phyloP scores from a whole-genome alignment of 2,888 invertebrate genomes.

The Molanna angustata region DNA sequence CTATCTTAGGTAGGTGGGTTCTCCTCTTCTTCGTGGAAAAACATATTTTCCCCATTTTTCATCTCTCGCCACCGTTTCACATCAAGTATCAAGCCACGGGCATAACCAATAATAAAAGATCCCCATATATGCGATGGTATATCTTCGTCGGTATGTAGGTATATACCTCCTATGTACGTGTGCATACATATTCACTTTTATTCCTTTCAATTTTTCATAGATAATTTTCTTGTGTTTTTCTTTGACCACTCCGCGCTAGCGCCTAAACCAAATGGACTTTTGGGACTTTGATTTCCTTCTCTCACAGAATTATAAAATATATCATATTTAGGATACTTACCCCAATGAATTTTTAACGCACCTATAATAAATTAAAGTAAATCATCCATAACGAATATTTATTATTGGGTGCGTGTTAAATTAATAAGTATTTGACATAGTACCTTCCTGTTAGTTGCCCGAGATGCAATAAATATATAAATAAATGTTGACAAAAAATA shows the following conservation, averaged over 20 bases:
- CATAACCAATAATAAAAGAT: conserved; percentile 13
- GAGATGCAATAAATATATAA: too few relatives aligned
- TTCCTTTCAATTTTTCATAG: conserved; percentile 32
- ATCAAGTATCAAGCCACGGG: conserved; percentile 5
- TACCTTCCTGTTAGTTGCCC: too few relatives aligned
- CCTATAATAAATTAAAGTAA: too few relatives aligned
- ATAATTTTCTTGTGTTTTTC: conserved; percentile 31
- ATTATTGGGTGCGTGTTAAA: too few relatives aligned
- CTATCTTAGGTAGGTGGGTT: too few relatives aligned
- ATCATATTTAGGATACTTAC: too few relatives aligned
- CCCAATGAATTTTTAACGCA: too few relatives aligned
- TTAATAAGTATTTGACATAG: too few relatives aligned
- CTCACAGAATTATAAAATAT: too few relatives aligned
- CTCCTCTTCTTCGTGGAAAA: conserved; percentile 13
- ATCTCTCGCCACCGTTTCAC: conserved; percentile 2
- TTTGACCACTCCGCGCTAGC: conserved; percentile 14
- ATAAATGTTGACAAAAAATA: too few relatives aligned
- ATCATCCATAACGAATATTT: too few relatives aligned
- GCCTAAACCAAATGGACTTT: background rate
- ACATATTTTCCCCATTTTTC: conserved; percentile 17
- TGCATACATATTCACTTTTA: conserved; percentile 27
- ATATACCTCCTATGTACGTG: background rate
- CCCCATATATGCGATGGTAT: background rate
- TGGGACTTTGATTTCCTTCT: too few relatives aligned
- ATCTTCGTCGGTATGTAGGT: background rate